phyloP scores from a whole-genome alignment of 1,140 invertebrate species.

The Copidosoma floridanum region DNA sequence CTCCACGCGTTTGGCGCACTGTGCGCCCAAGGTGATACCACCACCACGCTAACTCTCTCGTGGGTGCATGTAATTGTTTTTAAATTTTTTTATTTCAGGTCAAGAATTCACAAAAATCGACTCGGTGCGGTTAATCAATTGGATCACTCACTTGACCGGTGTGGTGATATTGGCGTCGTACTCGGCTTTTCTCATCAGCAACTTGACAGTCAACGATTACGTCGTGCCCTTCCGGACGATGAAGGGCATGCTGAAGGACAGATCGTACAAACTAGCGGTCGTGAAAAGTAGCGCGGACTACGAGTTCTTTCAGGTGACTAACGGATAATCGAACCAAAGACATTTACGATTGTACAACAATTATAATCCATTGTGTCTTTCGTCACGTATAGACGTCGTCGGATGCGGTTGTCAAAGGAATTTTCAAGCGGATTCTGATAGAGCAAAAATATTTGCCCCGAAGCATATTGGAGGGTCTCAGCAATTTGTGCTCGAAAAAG shows the following conservation, averaged over 20 bases:
- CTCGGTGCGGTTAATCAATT: conserved; percentile 44
- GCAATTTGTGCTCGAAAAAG: conserved; percentile 39
- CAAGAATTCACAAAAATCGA: no score
- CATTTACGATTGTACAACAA: no score
- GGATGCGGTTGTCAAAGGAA: no score
- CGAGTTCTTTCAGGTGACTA: conserved; percentile 46
- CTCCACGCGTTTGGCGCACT: no score
- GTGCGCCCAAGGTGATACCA: no score
- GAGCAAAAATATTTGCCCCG: conserved; percentile 36
- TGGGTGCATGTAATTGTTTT: no score
- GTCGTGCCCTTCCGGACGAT: conserved; percentile 52
- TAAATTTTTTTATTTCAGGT: no score
- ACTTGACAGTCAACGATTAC: conserved; percentile 47
- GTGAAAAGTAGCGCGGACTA: conserved; percentile 46
- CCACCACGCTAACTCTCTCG: no score
- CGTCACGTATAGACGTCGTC: no score
- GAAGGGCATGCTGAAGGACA: conserved; percentile 49
- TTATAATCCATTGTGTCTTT: no score
- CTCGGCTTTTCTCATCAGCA: conserved; percentile 53
- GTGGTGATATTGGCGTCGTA: conserved; percentile 51
- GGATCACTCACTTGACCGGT: conserved; percentile 45
- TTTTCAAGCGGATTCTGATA: conserved; percentile 39
- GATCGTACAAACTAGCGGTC: conserved; percentile 47
- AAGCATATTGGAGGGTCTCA: conserved; percentile 48
- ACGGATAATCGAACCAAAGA: no score